Evolutionary conservation across 2,113 vertebrate genomes (phyloP).

Genomic region (Gnathonemus longibarbis): DNA sequence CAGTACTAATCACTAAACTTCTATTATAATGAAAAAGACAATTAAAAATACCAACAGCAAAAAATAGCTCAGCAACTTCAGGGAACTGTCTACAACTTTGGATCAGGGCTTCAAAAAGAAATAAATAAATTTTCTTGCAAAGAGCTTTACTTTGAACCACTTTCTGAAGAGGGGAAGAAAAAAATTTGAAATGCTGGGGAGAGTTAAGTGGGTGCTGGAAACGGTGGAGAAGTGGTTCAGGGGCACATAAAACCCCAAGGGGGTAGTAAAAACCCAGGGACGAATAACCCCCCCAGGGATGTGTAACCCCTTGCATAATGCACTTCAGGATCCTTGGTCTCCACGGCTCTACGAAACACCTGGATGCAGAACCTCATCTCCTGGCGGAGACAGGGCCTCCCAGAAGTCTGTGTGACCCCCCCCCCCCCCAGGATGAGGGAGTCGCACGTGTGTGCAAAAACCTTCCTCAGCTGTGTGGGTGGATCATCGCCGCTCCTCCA

Average conservation of each 20-base stretch:
- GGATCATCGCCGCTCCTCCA: background rate
- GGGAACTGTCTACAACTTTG: background rate
- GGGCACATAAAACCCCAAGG: background rate
- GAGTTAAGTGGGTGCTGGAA: background rate
- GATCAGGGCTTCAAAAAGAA: background rate
- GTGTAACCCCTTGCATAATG: background rate
- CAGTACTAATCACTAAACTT: background rate
- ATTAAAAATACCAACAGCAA: background rate
- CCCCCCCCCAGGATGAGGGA: background rate
- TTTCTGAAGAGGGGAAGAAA: background rate
- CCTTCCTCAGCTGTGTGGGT: background rate
- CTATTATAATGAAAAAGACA: background rate
- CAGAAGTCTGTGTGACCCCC: background rate
- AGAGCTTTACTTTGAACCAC: background rate
- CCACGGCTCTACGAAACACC: background rate
- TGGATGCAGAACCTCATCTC: background rate
- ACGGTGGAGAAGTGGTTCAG: background rate
- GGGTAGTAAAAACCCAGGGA: background rate
- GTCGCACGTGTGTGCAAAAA: background rate
- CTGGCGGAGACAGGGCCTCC: background rate
- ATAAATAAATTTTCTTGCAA: background rate
- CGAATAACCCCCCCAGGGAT: background rate
- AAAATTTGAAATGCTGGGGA: background rate
- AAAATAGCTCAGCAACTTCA: background rate
- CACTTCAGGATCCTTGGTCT: background rate